These are phyloP conservation scores for Pseudochromis fuscus DNA, from an alignment of 2,797 vertebrate species.

Conservation along the genomic window DNA sequence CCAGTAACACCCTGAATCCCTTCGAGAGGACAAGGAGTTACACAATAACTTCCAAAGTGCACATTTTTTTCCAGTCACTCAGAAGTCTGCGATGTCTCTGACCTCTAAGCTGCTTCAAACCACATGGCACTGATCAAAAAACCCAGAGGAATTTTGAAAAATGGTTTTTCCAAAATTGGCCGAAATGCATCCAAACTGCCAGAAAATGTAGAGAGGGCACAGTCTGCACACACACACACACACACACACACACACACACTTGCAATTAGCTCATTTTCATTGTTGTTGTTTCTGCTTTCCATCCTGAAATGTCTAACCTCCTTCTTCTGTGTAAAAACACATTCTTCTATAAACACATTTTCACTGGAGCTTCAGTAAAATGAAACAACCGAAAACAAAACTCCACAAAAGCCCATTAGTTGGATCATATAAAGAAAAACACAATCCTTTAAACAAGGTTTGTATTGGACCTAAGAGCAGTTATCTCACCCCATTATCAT, in stretches of 20 bases:
- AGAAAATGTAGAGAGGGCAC: conserved; percentile 9
- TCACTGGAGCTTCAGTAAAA: conserved; percentile 16
- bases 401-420: conserved; percentile 10
- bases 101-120: conserved; percentile 34
- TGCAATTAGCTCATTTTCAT: conserved; percentile 17
- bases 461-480: conserved; percentile 49
- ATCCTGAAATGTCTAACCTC: conserved; percentile 5
- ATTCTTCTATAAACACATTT: conserved; percentile 29
- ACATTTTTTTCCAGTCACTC: conserved; percentile 36
- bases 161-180: conserved; percentile 7
- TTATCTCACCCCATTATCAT: conserved; percentile 51
- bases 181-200: conserved; percentile 20
- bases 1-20: conserved; percentile 17
- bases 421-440: conserved; percentile 30
- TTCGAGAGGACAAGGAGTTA: conserved; percentile 18
- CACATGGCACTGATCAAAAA: conserved; percentile 33
- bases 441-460: conserved; percentile 37
- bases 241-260: conserved; percentile 15
- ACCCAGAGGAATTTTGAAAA: conserved; percentile 45
- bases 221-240: conserved; percentile 2
- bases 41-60: conserved; percentile 24
- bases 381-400: conserved; percentile 41
- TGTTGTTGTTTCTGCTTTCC: conserved; percentile 3
- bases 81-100: conserved; percentile 18
- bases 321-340: conserved; percentile 5